Evolutionary conservation across 2,113 vertebrate species (phyloP), one percentile per base, ranked within the genome.

Genomic region (Myrmecophaga tridactyla): DNA sequence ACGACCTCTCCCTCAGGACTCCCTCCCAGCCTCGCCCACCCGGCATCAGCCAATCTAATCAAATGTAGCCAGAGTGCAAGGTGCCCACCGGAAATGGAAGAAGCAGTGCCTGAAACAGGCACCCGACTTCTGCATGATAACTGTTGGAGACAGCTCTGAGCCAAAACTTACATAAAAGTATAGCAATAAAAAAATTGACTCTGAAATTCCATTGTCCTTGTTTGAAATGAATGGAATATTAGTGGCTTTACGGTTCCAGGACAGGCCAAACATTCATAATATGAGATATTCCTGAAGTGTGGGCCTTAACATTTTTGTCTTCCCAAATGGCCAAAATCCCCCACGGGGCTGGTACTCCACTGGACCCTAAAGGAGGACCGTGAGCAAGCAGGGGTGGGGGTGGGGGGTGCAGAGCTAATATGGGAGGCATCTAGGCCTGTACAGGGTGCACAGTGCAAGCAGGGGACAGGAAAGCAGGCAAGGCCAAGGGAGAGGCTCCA

Each of bases 41-140:
- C 2, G 7, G 46, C 0, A n/a, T 11, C 1, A 0, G 23, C n/a
- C 81, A 23, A 13, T n/a, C n/a, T n/a, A 43, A 14, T 9, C 60
- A 36, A 10, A 2, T 3, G 14, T 11, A 4, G 0, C 4, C 10
- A 2, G 27, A 8, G 8, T 1, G 12, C 29, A 4, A 4, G 13
- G 31, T 7, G 34, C 4, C 34, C 14, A n/a, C 4, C 2, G 34
- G 34, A 67, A 67, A 63, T 13, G 63, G 14, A n/a, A 65, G 17
- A 53, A 62, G 21, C 1, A 23, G 15, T 5, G 18, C 43, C 29
- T 25, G 70, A 18, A 10, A 31, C 6, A 21, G 8, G 20, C 4
- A 23, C 80, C 90, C 51, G 48, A 27, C 72, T 4, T 8, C 27
- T 31, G 8, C 21, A 20, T 1, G 27, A 31, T n/a, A 80, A 27